Conservation (phyloP, 2,888 invertebrate species). For the Meganola albula region DNA sequence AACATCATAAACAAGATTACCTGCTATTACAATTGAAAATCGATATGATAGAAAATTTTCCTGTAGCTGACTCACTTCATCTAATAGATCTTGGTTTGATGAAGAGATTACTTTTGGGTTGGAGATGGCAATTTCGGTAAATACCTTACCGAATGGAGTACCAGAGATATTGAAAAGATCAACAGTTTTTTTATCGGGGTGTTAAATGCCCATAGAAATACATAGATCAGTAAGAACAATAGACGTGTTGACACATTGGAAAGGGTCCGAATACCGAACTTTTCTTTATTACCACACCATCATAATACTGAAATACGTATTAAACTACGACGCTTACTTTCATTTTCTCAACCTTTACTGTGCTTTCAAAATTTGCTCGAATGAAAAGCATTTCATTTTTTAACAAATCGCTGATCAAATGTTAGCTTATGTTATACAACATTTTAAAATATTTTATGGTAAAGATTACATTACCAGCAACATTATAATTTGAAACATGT, state of each 20-base stretch:
- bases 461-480: slow-evolving; percentile 6
- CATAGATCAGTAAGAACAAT: slow-evolving; percentile 18
- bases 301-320: slow-evolving; percentile 6
- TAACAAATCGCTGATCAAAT: slow-evolving; percentile 15
- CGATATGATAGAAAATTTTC: slow-evolving; percentile 24
- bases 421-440: slow-evolving; percentile 11
- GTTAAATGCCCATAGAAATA: slow-evolving; percentile 20
- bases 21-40: slow-evolving; percentile 9
- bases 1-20: slow-evolving; percentile 10
- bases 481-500: slow-evolving; percentile 13
- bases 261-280: slow-evolving; percentile 19
- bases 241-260: slow-evolving; percentile 20
- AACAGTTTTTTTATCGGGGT: slow-evolving; percentile 8
- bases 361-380: slow-evolving; percentile 23
- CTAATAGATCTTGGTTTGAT: slow-evolving; percentile 22
- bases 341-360: slow-evolving; percentile 24
- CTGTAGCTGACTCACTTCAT: slow-evolving; percentile 17
- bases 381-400: slow-evolving; percentile 10
- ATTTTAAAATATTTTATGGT: slow-evolving; percentile 7
- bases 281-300: slow-evolving; percentile 8
- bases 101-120: slow-evolving; percentile 15
- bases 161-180: slow-evolving; percentile 15
- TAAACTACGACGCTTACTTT: slow-evolving; percentile 6
- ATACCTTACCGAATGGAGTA: slow-evolving; percentile 4
- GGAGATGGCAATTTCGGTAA: slow-evolving; percentile 12